These are phyloP conservation scores for Megalops atlanticus DNA, from an alignment of 2,113 vertebrate genomes.

Conservation along the genomic window DNA sequence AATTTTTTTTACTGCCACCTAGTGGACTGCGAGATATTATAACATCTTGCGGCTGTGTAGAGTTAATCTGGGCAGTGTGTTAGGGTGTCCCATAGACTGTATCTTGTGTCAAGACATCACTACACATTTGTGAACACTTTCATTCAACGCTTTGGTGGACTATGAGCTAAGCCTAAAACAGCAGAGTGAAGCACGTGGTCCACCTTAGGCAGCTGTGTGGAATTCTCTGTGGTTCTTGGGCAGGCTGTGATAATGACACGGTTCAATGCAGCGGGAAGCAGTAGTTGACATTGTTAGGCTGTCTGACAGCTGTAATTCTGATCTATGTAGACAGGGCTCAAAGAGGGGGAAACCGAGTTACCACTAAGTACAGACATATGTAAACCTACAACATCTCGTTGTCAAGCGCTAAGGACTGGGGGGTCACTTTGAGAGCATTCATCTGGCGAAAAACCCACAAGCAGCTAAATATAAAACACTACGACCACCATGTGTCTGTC, in stretches of 20 bases:
- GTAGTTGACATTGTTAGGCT: not conserved
- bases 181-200: not conserved
- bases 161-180: too few relatives aligned
- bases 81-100: too few relatives aligned
- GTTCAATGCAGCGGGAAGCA: not conserved
- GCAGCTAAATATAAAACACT: not conserved
- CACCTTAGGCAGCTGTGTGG: not conserved
- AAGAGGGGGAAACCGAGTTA: not conserved
- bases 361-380: not conserved
- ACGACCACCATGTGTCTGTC: not conserved
- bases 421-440: not conserved
- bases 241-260: conserved; percentile 1
- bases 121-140: too few relatives aligned
- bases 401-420: not conserved
- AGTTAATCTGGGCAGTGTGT: too few relatives aligned
- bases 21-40: too few relatives aligned
- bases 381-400: not conserved
- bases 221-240: not conserved
- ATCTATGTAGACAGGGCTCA: not conserved
- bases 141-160: too few relatives aligned
- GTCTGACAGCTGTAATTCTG: too few relatives aligned
- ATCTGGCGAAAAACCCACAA: not conserved
- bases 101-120: too few relatives aligned
- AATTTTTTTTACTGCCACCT: too few relatives aligned
- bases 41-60: too few relatives aligned